phyloP scores from a whole-genome alignment of 2,113 vertebrate genomes.

The human region GRCh38 chr2:129135001-129135500 shows the following conservation, averaged over 20 bases:
- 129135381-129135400: not conserved
- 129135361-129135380: not conserved
- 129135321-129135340: not conserved
- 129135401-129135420: not conserved
- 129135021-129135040: not conserved
- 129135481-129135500: not conserved
- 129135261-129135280: too few relatives aligned
- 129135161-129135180: not conserved
- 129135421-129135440: not conserved
- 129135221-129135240: not conserved
- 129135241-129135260: not conserved
- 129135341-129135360: not conserved
- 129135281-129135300: not conserved
- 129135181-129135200: not conserved
- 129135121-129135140: not conserved
- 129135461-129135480: not conserved
- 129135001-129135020: not conserved
- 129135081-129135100: not conserved
- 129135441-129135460: not conserved
- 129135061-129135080: not conserved
- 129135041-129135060: not conserved
- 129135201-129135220: not conserved
- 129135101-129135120: not conserved
- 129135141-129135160: not conserved
- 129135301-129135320: not conserved